Evolutionary conservation across 2,888 invertebrate species (phyloP).

Genomic region (Scaptomyza tumidula): DNA sequence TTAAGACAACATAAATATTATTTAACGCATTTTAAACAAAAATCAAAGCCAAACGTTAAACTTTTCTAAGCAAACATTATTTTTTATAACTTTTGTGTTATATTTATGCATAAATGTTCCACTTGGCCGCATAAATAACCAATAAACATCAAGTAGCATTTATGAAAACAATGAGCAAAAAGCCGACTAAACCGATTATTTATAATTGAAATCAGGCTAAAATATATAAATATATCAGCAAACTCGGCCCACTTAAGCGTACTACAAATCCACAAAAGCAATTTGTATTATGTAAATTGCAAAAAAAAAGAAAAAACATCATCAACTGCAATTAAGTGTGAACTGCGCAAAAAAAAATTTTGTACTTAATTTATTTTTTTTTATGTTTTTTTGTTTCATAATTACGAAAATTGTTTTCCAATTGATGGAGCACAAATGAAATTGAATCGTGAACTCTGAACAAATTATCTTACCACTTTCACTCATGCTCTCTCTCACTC

Average conservation of each 20-base stretch:
- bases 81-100: background rate
- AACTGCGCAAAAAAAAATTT: background rate
- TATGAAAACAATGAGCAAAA: background rate
- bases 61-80: too few species aligned
- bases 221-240: slow-evolving; percentile 21
- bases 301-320: slow-evolving; percentile 12
- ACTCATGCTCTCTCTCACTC: background rate
- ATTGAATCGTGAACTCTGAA: slow-evolving; percentile 54
- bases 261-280: slow-evolving; percentile 60
- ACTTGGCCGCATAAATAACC: slow-evolving; percentile 24
- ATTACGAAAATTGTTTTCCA: slow-evolving; percentile 80
- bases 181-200: slow-evolving; percentile 41
- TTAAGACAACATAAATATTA: too few species aligned
- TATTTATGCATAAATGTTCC: slow-evolving; percentile 2
- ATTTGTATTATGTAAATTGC: slow-evolving; percentile 65
- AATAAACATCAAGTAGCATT: slow-evolving; percentile 28
- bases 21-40: too few species aligned
- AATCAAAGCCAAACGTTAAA: too few species aligned
- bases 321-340: slow-evolving; percentile 27
- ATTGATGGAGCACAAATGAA: slow-evolving; percentile 70
- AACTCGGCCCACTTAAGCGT: slow-evolving; percentile 49
- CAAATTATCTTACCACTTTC: slow-evolving; percentile 14
- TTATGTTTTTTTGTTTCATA: slow-evolving; percentile 23
- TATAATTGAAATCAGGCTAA: slow-evolving; percentile 49
- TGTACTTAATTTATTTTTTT: background rate